Evolutionary conservation across 2,888 invertebrate genomes (phyloP), one percentile per base, ranked within the genome.

Genomic region (Eucera pruinosa): DNA sequence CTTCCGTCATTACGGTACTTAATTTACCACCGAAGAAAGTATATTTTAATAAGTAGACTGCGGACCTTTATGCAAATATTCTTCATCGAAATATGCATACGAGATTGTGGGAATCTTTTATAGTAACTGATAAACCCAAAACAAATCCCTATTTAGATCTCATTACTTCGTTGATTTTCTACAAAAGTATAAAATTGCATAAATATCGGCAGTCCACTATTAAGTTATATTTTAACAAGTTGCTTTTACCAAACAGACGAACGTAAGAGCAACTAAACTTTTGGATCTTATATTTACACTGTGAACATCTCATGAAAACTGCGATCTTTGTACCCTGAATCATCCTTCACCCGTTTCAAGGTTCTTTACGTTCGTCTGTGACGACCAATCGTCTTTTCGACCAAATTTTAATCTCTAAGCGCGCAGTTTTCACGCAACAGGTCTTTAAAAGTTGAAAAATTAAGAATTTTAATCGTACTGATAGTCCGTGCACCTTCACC

Each of bases 261-360:
- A 62, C 48, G 25, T 48, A 36, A 13, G 43, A 36, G 11, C 7
- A 13, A n/a, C 45, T 23, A 20, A 30, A 45, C 20, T 60, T 45
- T 60, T 45, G 45, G 43, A 60, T 45, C 20, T 30, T 20, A 6
- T 20, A 60, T 60, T 60, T 60, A 60, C 60, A 45, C 45, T 30
- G 27, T 5, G 20, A 30, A 30, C 20, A 43, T 45, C 20, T 36
- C 30, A 60, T 30, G 20, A 60, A 60, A 27, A 45, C 18, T 18
- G 2, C n/a, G 11, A 18, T 9, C 5, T 36, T 47, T 18, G n/a
- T 13, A 18, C 23, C 23, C 13, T 5, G 9, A 30, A 20, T 57
- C 57, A 57, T 66, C 20, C 33, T 23, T 57, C 25, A 11, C 30
- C 30, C 4, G 13, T 45, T 60, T 60, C 60, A 30, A 18, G 30